Conservation (phyloP, 2,797 vertebrate genomes). For the Sphaeramia orbicularis region DNA sequence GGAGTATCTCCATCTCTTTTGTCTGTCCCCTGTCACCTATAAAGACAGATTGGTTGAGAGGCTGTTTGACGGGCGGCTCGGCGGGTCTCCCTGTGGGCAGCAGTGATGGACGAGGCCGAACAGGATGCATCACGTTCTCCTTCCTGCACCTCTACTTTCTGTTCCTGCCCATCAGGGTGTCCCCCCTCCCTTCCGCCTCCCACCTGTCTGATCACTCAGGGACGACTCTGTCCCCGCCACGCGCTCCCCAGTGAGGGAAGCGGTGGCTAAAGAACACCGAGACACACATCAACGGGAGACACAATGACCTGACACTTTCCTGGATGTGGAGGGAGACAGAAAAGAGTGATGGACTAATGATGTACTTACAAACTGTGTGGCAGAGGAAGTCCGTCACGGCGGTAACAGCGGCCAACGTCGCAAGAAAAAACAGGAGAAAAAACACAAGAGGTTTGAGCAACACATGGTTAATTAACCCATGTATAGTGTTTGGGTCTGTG, state of each 20-base stretch:
- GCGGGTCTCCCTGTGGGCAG: slow-evolving; percentile 63
- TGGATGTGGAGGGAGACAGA: slow-evolving; percentile 49
- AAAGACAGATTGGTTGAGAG: slow-evolving; percentile 75
- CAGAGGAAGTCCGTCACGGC: slow-evolving; percentile 70
- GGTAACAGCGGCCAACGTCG: slow-evolving; percentile 30
- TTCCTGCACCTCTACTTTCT: slow-evolving; percentile 72
- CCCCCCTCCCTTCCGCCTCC: slow-evolving; percentile 24
- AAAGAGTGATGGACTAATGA: slow-evolving; percentile 76
- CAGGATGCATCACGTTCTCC: slow-evolving; percentile 83
- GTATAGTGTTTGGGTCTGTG: no score
- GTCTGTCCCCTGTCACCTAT: slow-evolving; percentile 71
- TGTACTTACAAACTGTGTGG: slow-evolving; percentile 88
- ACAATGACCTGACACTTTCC: slow-evolving; percentile 65
- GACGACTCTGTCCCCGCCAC: slow-evolving; percentile 44
- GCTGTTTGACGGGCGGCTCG: slow-evolving; percentile 72
- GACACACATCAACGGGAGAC: slow-evolving; percentile 35
- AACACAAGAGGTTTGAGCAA: slow-evolving; percentile 31
- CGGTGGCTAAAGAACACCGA: slow-evolving; percentile 44
- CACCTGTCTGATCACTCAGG: slow-evolving; percentile 62
- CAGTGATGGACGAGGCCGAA: slow-evolving; percentile 83
- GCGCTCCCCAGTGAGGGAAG: slow-evolving; percentile 58
- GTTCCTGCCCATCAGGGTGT: slow-evolving; percentile 62
- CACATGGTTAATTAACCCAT: background rate
- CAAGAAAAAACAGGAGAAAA: slow-evolving; percentile 28
- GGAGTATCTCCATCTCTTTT: slow-evolving; percentile 76